Evolutionary conservation across 1,140 invertebrate species (phyloP).

Genomic region (Drosophila pandora): DNA sequence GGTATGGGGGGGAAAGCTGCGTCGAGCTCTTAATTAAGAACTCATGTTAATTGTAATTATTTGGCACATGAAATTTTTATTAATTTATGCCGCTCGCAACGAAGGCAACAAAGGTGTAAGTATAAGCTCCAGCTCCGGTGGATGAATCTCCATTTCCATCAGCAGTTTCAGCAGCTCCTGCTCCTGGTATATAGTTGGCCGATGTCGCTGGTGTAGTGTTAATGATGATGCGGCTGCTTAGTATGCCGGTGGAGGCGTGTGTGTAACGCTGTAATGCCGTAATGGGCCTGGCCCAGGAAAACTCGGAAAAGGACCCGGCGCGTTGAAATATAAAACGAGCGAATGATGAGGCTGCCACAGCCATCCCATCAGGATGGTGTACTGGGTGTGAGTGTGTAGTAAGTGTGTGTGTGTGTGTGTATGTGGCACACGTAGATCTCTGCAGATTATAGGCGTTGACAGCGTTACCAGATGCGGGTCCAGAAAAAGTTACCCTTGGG

Average conservation of each 20-base stretch:
- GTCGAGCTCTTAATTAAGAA: conserved; percentile 83
- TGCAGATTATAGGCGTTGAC: conserved; percentile 57
- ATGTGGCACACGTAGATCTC: conserved; percentile 30
- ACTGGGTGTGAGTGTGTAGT: too few relatives aligned
- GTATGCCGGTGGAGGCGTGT: conserved; percentile 60
- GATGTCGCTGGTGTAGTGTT: conserved; percentile 48
- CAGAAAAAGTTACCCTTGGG: conserved; percentile 2
- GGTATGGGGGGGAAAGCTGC: conserved; percentile 29
- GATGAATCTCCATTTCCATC: conserved; percentile 4
- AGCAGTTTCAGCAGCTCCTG: conserved; percentile 16
- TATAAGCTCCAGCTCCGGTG: conserved; percentile 38
- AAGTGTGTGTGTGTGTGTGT: conserved; percentile 1
- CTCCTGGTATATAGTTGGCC: conserved; percentile 38
- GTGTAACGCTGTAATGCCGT: conserved; percentile 50
- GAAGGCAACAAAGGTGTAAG: conserved; percentile 61
- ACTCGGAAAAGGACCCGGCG: conserved; percentile 4
- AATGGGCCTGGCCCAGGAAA: conserved; percentile 37
- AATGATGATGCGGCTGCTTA: conserved; percentile 71
- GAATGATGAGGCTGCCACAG: conserved; percentile 65
- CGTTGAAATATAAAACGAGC: conserved; percentile 75
- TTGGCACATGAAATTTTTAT: conserved; percentile 84
- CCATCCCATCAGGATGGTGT: conserved; percentile 39
- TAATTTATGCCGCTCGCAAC: conserved; percentile 79
- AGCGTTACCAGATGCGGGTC: conserved; percentile 46
- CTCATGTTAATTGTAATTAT: conserved; percentile 84